Conservation (phyloP, 2,888 invertebrate species). For the Apotomis capreana region DNA sequence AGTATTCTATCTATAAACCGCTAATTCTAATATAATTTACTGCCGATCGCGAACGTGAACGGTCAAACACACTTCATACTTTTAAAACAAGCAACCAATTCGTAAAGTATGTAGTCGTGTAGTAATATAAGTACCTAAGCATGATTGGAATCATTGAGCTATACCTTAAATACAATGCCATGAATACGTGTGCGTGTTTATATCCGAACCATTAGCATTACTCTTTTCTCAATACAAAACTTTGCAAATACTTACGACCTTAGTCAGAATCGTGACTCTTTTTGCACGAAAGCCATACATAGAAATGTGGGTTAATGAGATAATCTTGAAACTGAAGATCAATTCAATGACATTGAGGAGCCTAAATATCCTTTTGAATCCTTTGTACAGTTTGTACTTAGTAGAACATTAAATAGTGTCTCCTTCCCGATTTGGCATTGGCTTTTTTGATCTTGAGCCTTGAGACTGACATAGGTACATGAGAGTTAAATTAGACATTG, state of each 20-base stretch:
- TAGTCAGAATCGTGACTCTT: constrained; percentile 18
- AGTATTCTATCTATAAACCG: too few species aligned
- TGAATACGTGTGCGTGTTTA: too few species aligned
- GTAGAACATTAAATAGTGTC: neutral
- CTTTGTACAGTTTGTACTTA: neutral
- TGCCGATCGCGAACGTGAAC: too few species aligned
- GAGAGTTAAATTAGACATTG: too few species aligned
- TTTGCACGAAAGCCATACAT: constrained; percentile 7
- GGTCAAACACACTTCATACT: too few species aligned
- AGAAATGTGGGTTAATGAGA: constrained; percentile 18
- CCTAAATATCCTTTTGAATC: neutral
- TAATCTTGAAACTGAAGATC: constrained; percentile 14
- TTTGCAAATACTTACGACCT: constrained; percentile 10
- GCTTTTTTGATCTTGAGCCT: neutral
- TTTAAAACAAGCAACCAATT: too few species aligned
- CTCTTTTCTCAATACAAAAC: neutral
- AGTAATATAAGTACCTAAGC: too few species aligned
- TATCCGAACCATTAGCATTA: too few species aligned
- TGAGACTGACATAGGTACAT: neutral
- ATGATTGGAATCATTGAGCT: too few species aligned
- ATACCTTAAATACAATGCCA: too few species aligned
- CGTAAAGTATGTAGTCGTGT: too few species aligned
- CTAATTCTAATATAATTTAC: too few species aligned
- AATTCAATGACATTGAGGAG: neutral
- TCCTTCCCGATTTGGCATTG: neutral